These are phyloP conservation scores for Pheosia gnoma DNA, from an alignment of 2,888 invertebrate genomes.

Conservation along the genomic window DNA sequence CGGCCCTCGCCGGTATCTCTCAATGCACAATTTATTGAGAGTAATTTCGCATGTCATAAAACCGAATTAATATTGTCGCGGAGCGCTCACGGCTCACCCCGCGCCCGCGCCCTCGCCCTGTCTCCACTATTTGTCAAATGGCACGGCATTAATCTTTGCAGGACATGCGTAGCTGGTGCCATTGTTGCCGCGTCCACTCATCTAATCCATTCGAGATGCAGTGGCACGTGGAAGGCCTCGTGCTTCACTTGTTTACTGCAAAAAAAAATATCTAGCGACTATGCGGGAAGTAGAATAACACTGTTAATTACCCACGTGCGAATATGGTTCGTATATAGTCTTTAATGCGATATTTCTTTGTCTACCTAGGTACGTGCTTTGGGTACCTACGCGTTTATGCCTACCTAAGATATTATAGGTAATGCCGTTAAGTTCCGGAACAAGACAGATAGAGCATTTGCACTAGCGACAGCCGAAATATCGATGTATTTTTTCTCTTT, in stretches of 20 bases:
- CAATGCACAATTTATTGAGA: conserved; percentile 77
- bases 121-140: conserved; percentile 43
- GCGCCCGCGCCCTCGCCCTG: conserved; percentile 9
- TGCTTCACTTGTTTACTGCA: neutral
- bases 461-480: too few species aligned
- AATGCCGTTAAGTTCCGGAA: too few species aligned
- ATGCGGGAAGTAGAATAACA: neutral
- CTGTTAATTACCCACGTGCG: neutral
- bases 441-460: too few species aligned
- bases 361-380: neutral
- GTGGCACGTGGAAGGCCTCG: conserved; percentile 17
- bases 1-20: conserved; percentile 42
- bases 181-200: conserved; percentile 21
- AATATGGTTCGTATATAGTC: neutral
- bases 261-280: neutral
- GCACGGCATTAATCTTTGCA: conserved; percentile 40
- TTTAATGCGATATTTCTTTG: neutral
- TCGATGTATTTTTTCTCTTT: too few species aligned
- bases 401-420: too few species aligned
- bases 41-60: conserved; percentile 83
- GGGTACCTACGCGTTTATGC: too few species aligned
- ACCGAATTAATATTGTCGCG: conserved; percentile 73
- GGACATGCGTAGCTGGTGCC: conserved; percentile 36
- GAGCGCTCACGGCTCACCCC: conserved; percentile 8
- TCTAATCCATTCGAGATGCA: conserved; percentile 27